These are phyloP conservation scores for Scopus umbretta DNA, from an alignment of 2,113 vertebrate species.

Conservation along the genomic window DNA sequence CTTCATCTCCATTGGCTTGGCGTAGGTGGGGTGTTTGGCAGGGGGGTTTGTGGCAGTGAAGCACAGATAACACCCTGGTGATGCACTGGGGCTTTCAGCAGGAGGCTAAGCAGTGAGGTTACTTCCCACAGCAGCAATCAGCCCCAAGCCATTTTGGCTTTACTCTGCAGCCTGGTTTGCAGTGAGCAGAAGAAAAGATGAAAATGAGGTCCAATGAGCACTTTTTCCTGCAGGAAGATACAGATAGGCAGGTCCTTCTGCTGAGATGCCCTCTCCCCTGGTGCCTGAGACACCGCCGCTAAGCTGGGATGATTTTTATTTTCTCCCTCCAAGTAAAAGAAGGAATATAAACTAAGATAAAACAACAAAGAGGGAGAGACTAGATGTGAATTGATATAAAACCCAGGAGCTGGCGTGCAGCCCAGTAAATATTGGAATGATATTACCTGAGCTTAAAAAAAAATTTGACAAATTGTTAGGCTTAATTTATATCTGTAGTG, in stretches of 20 bases:
- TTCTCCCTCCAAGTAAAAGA: background rate
- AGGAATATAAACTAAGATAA: background rate
- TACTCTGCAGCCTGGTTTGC: background rate
- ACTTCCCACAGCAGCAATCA: background rate
- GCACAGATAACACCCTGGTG: accelerated
- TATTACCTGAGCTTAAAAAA: slow-evolving; percentile 20
- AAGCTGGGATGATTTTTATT: background rate
- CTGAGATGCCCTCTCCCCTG: background rate
- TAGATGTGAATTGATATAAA: background rate
- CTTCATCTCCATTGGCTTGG: background rate
- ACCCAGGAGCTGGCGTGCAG: background rate
- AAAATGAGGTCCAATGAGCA: background rate
- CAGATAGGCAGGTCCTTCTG: background rate
- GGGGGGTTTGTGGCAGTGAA: background rate
- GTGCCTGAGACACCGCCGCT: background rate
- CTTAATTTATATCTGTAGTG: slow-evolving; percentile 27
- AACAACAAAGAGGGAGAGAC: background rate
- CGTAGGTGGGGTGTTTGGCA: background rate
- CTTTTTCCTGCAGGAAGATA: background rate
- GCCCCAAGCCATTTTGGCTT: background rate
- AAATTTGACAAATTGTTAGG: background rate
- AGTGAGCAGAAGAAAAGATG: background rate
- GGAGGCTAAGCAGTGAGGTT: background rate
- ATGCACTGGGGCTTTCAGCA: background rate
- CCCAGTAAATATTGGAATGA: slow-evolving; percentile 34